phyloP scores from a whole-genome alignment of 1,140 invertebrate genomes.

The Sminthurinus signatus region DNA sequence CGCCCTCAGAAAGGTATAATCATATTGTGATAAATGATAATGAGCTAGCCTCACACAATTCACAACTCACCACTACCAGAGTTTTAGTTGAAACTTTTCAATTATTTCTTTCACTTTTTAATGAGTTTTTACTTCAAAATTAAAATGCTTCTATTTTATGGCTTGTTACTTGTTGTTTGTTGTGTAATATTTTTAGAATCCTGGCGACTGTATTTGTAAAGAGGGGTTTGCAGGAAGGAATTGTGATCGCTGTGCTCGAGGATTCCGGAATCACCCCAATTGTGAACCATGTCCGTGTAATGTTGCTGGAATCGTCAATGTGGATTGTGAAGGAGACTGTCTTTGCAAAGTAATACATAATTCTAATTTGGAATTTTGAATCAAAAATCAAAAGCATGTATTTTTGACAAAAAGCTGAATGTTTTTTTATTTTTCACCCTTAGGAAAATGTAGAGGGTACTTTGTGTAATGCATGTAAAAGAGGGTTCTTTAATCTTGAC shows the following conservation, averaged over 20 bases:
- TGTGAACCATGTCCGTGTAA: constrained; percentile 79
- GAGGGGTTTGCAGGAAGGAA: constrained; percentile 69
- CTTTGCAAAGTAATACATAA: constrained; percentile 64
- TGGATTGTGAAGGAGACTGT: constrained; percentile 73
- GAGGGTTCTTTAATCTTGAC: constrained; percentile 75
- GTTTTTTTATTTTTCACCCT: constrained; percentile 11
- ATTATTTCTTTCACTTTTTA: constrained; percentile 4
- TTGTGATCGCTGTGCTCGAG: constrained; percentile 78
- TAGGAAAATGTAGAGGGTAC: constrained; percentile 65
- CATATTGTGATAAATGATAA: too few relatives aligned
- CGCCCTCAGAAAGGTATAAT: constrained; percentile 45
- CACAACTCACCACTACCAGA: too few relatives aligned
- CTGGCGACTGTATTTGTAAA: constrained; percentile 74
- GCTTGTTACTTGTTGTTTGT: too few relatives aligned
- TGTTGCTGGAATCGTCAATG: constrained; percentile 58
- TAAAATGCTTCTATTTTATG: too few relatives aligned
- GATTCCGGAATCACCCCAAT: constrained; percentile 68
- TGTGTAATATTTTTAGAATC: constrained; percentile 50
- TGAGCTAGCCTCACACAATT: too few relatives aligned
- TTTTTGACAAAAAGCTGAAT: constrained; percentile 2
- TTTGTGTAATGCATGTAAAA: constrained; percentile 71
- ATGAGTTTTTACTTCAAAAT: too few relatives aligned
- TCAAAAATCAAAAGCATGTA: neutral
- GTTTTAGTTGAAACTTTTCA: too few relatives aligned
- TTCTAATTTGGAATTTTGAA: neutral